These are phyloP conservation scores for Suncus etruscus DNA, from an alignment of 2,113 vertebrate genomes.

Conservation along the genomic window DNA sequence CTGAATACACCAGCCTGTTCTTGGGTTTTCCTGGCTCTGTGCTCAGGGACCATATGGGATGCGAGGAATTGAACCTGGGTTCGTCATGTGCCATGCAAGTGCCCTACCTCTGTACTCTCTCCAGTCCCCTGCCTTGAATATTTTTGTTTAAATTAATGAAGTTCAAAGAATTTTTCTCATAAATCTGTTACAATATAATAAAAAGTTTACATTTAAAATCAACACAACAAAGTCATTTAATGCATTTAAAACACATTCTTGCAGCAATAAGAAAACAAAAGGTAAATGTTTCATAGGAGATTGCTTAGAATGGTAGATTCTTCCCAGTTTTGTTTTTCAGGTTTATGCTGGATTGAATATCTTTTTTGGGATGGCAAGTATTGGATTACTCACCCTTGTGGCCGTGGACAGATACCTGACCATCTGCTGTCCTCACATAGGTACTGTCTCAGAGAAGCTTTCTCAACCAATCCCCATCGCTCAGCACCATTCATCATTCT, in stretches of 20 bases:
- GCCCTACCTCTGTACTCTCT: too few species aligned
- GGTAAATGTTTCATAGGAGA: not conserved
- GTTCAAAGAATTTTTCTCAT: not conserved
- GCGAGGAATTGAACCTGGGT: too few species aligned
- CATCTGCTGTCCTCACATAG: conserved; percentile 94
- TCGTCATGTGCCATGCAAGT: too few species aligned
- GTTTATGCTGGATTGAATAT: conserved; percentile 98
- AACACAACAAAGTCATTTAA: not conserved
- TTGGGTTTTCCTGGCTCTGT: too few species aligned
- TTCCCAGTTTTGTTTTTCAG: conserved; percentile 86
- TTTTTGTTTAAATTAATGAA: too few species aligned
- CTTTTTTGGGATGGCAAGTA: conserved; percentile 99
- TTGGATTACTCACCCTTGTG: conserved; percentile 96
- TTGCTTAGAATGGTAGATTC: not conserved
- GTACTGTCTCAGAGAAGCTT: conserved; percentile 83
- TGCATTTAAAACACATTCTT: conserved; percentile 23
- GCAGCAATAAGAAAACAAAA: not conserved
- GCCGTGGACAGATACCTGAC: conserved; percentile 95
- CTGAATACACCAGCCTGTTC: too few species aligned
- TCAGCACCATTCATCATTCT: not conserved
- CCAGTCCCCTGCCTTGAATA: too few species aligned
- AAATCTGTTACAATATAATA: conserved; percentile 30
- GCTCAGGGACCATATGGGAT: too few species aligned
- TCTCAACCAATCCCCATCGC: not conserved
- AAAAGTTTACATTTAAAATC: not conserved